Evolutionary conservation across 2,888 invertebrate genomes (phyloP), one percentile per base, ranked within the genome.

Genomic region (Leptinotarsa juncta): DNA sequence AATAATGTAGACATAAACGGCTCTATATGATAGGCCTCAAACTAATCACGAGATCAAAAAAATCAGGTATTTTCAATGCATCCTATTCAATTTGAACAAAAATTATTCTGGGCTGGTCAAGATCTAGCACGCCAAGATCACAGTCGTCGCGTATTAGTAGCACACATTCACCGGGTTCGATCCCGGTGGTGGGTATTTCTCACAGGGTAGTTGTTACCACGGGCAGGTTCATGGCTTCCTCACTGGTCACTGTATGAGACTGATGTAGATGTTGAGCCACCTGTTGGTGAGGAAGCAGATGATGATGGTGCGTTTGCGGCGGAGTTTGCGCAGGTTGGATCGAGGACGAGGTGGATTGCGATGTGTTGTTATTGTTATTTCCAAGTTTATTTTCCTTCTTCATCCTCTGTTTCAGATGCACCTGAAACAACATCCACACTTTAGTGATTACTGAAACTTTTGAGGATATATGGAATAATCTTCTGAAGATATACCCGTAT

Each of bases 401-500:
- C 89, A 96, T 92, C 86, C 96, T 92, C 89, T 97, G 97, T 89
- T 98, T 98, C 75, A 97, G 91, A 89, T 99, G 99, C 79, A 99
- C 83, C 83, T 83, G 81, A 1, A 82, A 82, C 65, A 78, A 76
- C 32, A 4, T 12, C 3, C 12, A 60, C 20, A 4, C 23, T 14
- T 26, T 20, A 60, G 26, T 60, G 14, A 16, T 53, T 18, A 42
- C 42, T 10, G 12, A 42, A 42, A 42, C 42, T 7, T 42, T 42
- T 42, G 10, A 10, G 42, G 42, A 42, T 42, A 42, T 10, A 2
- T 42, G 26, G n/a, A n/a, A n/a, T n/a, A n/a, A n/a, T n/a, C n/a
- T n/a, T n/a, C n/a, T n/a, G n/a, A n/a, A n/a, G n/a, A n/a, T n/a
- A n/a, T n/a, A n/a, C n/a, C n/a, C n/a, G 42, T 42, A 42, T 10